Evolutionary conservation across 2,797 vertebrate species (phyloP).

Genomic region (Pitangus sulphuratus): DNA sequence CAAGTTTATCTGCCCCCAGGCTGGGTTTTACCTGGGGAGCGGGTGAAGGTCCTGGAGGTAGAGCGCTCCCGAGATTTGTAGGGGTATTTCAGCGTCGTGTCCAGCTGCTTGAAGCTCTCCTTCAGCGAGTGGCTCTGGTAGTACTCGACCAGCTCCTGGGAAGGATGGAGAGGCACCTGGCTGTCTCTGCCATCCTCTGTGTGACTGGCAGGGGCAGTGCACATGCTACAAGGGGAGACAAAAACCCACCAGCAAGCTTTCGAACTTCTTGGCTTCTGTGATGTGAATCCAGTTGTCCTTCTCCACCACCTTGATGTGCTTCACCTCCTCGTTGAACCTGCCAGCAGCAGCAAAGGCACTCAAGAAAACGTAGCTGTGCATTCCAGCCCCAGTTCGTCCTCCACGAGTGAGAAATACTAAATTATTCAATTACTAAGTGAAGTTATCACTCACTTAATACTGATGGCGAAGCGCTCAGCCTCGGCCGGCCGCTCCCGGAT

Average conservation of each 20-base stretch:
- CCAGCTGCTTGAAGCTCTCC: slow-evolving; percentile 97
- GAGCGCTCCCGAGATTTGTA: slow-evolving; percentile 92
- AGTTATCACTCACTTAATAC: slow-evolving; percentile 89
- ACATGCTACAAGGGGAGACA: accelerated
- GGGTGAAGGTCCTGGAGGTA: slow-evolving; percentile 83
- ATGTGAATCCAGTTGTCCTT: slow-evolving; percentile 98
- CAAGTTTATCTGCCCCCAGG: accelerated
- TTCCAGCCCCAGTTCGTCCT: accelerated
- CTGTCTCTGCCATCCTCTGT: not conserved
- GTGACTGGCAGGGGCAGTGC: accelerated
- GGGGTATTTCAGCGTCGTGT: slow-evolving; percentile 91
- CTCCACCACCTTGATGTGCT: slow-evolving; percentile 98
- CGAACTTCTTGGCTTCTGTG: slow-evolving; percentile 98
- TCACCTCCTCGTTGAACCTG: slow-evolving; percentile 98
- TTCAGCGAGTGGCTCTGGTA: slow-evolving; percentile 96
- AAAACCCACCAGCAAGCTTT: slow-evolving; percentile 88
- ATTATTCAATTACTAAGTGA: accelerated
- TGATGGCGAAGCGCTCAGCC: slow-evolving; percentile 96
- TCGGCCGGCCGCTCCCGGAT: slow-evolving; percentile 95
- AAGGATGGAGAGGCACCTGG: not conserved
- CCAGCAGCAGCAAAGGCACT: not conserved
- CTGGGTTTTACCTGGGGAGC: slow-evolving; percentile 86
- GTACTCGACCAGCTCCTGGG: slow-evolving; percentile 89
- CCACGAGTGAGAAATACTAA: accelerated
- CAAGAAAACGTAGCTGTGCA: accelerated